Evolutionary conservation across 2,797 vertebrate species (phyloP).

Genomic region (Anomalospiza imberbis): DNA sequence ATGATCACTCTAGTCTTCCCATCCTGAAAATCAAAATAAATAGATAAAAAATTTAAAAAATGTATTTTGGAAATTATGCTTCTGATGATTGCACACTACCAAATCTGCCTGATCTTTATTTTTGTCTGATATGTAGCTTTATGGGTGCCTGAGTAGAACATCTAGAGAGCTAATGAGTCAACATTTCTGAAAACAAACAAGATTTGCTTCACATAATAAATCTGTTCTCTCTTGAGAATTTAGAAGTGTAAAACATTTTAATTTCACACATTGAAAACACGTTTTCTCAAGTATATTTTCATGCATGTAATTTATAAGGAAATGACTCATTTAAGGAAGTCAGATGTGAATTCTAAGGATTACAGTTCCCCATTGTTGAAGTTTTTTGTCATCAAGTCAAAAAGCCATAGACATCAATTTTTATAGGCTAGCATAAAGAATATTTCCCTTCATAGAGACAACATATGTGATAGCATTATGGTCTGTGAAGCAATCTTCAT

Average conservation of each 20-base stretch:
- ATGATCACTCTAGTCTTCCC: slow-evolving; percentile 2
- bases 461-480: neutral
- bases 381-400: neutral
- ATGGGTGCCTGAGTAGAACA: neutral
- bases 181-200: slow-evolving; percentile 28
- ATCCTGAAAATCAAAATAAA: neutral
- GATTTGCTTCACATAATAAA: neutral
- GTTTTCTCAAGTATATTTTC: slow-evolving; percentile 8
- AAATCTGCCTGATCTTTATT: neutral
- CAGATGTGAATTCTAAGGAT: neutral
- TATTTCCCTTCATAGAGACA: slow-evolving; percentile 16
- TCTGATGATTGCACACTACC: neutral
- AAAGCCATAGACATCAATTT: neutral
- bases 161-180: neutral
- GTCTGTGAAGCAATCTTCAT: neutral
- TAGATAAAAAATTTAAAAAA: neutral
- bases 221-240: slow-evolving; percentile 5
- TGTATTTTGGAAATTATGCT: neutral
- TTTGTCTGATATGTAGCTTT: neutral
- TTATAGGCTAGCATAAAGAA: neutral
- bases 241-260: slow-evolving; percentile 8
- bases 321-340: slow-evolving; percentile 24
- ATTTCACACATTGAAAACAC: neutral
- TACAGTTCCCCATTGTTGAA: neutral
- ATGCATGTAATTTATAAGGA: neutral